Evolutionary conservation across 2,888 invertebrate species (phyloP).

Genomic region (Papilio protenor): DNA sequence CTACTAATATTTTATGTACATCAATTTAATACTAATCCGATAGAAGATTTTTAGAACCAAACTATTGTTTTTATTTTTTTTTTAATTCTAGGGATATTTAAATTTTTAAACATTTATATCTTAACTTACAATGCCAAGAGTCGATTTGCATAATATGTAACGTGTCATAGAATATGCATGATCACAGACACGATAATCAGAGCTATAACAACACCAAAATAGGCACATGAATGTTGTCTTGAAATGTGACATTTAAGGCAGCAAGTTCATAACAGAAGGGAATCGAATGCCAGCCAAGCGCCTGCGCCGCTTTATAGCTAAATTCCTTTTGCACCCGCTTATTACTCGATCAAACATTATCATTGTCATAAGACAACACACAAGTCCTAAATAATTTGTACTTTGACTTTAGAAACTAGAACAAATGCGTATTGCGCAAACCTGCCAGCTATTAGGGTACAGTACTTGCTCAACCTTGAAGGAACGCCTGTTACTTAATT

Average conservation of each 20-base stretch:
- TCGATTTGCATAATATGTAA: background rate
- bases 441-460: slow-evolving; percentile 72
- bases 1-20: too few relatives aligned
- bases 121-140: too few relatives aligned
- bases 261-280: slow-evolving; percentile 52
- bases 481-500: slow-evolving; percentile 82
- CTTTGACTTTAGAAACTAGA: slow-evolving; percentile 75
- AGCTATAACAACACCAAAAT: background rate
- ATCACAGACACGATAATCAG: background rate
- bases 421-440: slow-evolving; percentile 61
- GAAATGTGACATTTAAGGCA: slow-evolving; percentile 57
- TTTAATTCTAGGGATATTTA: background rate
- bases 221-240: slow-evolving; percentile 59
- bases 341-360: slow-evolving; percentile 68
- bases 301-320: slow-evolving; percentile 50
- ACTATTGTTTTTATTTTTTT: too few relatives aligned
- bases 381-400: slow-evolving; percentile 78
- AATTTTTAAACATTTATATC: background rate
- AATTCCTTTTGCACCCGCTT: slow-evolving; percentile 61
- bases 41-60: too few relatives aligned
- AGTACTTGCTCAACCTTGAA: slow-evolving; percentile 75
- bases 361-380: slow-evolving; percentile 65
- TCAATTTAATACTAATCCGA: too few relatives aligned
- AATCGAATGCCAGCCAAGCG: slow-evolving; percentile 31
- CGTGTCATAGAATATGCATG: background rate